A percentile compares a stretch with the other conserved stretches of the same genome.
phyloP scores from a whole-genome alignment of 1,140 invertebrate genomes.

The Hyles vespertilio region DNA sequence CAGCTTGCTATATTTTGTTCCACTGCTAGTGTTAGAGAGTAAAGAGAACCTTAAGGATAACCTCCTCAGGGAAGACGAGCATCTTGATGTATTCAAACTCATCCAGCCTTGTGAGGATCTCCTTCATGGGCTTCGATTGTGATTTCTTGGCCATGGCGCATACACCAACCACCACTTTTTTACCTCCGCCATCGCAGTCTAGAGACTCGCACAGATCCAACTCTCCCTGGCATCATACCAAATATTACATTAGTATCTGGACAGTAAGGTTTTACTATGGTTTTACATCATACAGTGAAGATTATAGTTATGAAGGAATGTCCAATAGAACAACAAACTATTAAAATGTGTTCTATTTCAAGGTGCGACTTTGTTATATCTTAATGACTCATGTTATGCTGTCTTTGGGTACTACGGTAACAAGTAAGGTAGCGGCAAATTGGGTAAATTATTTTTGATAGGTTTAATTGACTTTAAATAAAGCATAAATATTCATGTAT shows the following conservation, averaged over 20 bases:
- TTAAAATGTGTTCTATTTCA: no score
- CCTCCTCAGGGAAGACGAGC: conserved; percentile 94
- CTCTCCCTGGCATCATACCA: conserved; percentile 77
- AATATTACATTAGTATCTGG: background rate
- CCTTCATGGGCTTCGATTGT: conserved; percentile 98
- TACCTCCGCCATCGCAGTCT: conserved; percentile 80
- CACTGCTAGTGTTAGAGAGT: conserved; percentile 60
- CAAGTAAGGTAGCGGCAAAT: no score
- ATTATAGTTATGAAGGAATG: no score
- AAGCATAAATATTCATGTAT: no score
- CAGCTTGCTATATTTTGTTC: conserved; percentile 48
- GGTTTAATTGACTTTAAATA: no score
- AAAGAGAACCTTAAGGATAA: conserved; percentile 89
- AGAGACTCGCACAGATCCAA: conserved; percentile 82
- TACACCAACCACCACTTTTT: conserved; percentile 95
- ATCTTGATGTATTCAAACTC: conserved; percentile 98
- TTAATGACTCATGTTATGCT: no score
- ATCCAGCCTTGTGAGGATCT: conserved; percentile 94
- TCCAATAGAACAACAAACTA: no score
- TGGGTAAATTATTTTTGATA: no score
- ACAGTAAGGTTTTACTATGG: no score
- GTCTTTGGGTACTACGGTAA: no score
- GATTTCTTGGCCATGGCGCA: conserved; percentile 99
- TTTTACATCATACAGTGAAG: no score
- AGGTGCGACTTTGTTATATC: no score